Percentiles rank a stretch among this genome's conserved stretches.
phyloP scores from a whole-genome alignment of 2,888 invertebrate genomes.

The Drosophila quasianomalipes region DNA sequence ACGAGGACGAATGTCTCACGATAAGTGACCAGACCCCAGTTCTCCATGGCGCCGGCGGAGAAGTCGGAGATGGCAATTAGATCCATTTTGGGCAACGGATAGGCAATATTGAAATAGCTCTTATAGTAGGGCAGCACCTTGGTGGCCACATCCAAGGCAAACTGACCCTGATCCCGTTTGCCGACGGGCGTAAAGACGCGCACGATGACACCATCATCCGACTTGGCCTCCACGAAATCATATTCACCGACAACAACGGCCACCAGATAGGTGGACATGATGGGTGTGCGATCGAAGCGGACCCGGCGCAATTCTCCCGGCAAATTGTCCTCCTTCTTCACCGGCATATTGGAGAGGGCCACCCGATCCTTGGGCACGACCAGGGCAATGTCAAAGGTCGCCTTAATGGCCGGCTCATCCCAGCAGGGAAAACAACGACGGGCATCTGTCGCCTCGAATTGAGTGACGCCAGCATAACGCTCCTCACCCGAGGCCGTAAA shows the following conservation, averaged over 20 bases:
- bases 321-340: slow-evolving; percentile 85
- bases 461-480: slow-evolving; percentile 94
- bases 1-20: slow-evolving; percentile 96
- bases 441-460: slow-evolving; percentile 96
- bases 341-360: slow-evolving; percentile 97
- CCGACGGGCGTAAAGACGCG: slow-evolving; percentile 95
- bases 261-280: slow-evolving; percentile 98
- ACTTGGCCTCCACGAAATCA: slow-evolving; percentile 94
- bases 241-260: slow-evolving; percentile 98
- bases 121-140: slow-evolving; percentile 97
- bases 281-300: slow-evolving; percentile 93
- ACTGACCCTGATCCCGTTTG: slow-evolving; percentile 95
- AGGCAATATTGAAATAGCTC: slow-evolving; percentile 97
- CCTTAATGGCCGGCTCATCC: slow-evolving; percentile 98
- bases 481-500: slow-evolving; percentile 90
- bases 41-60: slow-evolving; percentile 98
- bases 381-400: slow-evolving; percentile 96
- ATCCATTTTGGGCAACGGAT: slow-evolving; percentile 98
- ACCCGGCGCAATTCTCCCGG: slow-evolving; percentile 86
- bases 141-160: slow-evolving; percentile 96
- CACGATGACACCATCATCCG: slow-evolving; percentile 92
- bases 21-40: slow-evolving; percentile 98
- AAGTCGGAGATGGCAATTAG: slow-evolving; percentile 98
- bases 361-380: slow-evolving; percentile 92
- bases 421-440: slow-evolving; percentile 98